Evolutionary conservation across 1,140 invertebrate species (phyloP), one percentile per base, ranked within the genome.

Genomic region (Caenorhabditis latens): DNA sequence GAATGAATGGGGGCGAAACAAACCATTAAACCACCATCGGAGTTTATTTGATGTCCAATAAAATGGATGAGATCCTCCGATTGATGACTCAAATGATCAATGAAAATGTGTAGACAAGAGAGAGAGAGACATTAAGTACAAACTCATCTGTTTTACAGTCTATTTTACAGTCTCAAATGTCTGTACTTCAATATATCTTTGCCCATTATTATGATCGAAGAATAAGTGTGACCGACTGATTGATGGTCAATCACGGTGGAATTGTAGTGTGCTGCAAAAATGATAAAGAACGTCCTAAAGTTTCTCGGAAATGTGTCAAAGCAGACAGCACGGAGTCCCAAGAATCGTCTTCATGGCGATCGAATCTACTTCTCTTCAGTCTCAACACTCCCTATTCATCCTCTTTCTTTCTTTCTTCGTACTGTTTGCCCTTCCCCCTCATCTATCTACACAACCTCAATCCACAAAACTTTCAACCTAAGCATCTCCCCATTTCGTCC

Each of bases 401-500:
- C 50, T 53, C 71, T 79, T 24, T 32, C 32, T 32, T 13, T 46
- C 50, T 79, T 21, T 58, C 57, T 21, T 40, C 46, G 71, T 79
- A 79, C 71, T 79, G 71, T 79, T 79, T 79, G 71, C 46, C 71
- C 71, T 79, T 79, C 71, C 71, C n/a, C 71, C 71, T 79, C 46
- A 71, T 71, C 46, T 42, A 50, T 79, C 71, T 53, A 48, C 46
- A 75, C 42, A 75, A 43, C 67, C 67, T n/a, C 43, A 46, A 79
- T 14, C 40, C 46, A 71, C 40, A 71, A 71, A 71, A 71, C 71
- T 79, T 79, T 79, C 71, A 79, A 71, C 71, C 71, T 79, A 79
- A 79, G 71, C 71, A 53, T 53, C 43, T 19, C 11, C 40, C 46
- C 46, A 48, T 48, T 19, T 53, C 21, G 71, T 79, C 71, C 14